Evolutionary conservation across 2,888 invertebrate species (phyloP).

Genomic region (Athalia cordata): DNA sequence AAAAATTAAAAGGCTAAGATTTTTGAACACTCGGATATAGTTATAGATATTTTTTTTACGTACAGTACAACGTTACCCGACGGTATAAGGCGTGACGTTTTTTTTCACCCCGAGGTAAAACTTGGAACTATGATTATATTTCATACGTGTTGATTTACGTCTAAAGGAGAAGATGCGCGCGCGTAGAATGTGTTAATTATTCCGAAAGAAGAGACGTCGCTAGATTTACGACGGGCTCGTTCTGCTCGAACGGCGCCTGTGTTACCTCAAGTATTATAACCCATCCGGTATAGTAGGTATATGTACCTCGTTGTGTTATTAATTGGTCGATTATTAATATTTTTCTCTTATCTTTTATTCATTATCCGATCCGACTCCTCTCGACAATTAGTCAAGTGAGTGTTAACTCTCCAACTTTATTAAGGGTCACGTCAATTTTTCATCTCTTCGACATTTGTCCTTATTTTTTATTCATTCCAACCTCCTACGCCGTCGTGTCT

Average conservation of each 20-base stretch:
- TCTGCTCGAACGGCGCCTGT: constrained; percentile 19
- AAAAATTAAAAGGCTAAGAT: too few relatives aligned
- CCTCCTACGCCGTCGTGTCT: neutral
- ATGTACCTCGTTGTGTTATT: constrained; percentile 26
- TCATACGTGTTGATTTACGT: constrained; percentile 38
- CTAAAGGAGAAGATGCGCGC: neutral
- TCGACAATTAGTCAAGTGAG: constrained; percentile 43
- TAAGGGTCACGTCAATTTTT: constrained; percentile 42
- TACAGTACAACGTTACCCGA: neutral
- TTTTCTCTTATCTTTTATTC: constrained; percentile 47
- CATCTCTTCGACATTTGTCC: constrained; percentile 35
- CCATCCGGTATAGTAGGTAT: too few relatives aligned
- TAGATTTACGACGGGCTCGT: constrained; percentile 30
- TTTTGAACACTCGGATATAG: too few relatives aligned
- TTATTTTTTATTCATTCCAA: constrained; percentile 28
- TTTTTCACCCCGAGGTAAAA: neutral
- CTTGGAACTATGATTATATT: constrained; percentile 1
- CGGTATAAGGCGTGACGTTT: neutral
- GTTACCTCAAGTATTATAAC: neutral
- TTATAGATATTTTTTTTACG: neutral
- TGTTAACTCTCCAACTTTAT: constrained; percentile 40
- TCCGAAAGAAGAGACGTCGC: constrained; percentile 45
- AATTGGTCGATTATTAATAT: constrained; percentile 46
- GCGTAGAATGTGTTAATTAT: constrained; percentile 45
- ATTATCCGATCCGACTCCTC: constrained; percentile 34